Conservation (phyloP, 2,888 invertebrate genomes). For the Tanytarsus gracilentus region DNA sequence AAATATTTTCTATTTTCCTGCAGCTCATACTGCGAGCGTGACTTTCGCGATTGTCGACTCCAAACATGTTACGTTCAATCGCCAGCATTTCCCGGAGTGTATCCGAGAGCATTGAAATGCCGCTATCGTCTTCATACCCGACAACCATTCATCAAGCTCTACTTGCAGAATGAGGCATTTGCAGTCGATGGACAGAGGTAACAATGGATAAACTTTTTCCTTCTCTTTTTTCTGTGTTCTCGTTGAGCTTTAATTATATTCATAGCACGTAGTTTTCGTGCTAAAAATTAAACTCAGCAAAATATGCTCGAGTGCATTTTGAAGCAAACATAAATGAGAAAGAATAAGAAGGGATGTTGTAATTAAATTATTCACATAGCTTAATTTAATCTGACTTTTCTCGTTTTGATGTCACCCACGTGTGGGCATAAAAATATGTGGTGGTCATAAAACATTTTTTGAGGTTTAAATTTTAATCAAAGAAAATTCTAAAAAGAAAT, state of each 20-base stretch:
- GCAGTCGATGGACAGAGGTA: conserved; percentile 79
- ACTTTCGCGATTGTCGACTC: conserved; percentile 77
- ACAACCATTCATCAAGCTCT: conserved; percentile 79
- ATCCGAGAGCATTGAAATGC: conserved; percentile 83
- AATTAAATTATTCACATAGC: conserved; percentile 24
- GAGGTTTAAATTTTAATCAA: too few species aligned
- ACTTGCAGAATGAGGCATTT: conserved; percentile 88
- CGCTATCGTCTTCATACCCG: conserved; percentile 83
- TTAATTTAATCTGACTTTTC: too few species aligned
- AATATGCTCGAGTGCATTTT: too few species aligned
- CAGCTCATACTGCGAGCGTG: conserved; percentile 79
- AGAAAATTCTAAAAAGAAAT: too few species aligned
- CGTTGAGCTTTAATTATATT: conserved; percentile 15
- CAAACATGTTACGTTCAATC: conserved; percentile 92
- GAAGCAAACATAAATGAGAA: too few species aligned
- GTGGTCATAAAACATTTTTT: too few species aligned
- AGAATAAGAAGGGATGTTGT: background rate
- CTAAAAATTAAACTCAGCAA: conserved; percentile 14
- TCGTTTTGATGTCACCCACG: too few species aligned
- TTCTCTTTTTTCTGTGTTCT: too few species aligned
- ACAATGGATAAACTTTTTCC: too few species aligned
- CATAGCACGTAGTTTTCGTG: conserved; percentile 18
- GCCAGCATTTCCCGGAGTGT: conserved; percentile 86
- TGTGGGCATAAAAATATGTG: too few species aligned
- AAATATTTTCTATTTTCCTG: conserved; percentile 32